A percentile compares a stretch with the other conserved stretches of the same genome.
phyloP scores from a whole-genome alignment of 64 coral and sea anemone species.

The Stichodactyla mertensii region DNA sequence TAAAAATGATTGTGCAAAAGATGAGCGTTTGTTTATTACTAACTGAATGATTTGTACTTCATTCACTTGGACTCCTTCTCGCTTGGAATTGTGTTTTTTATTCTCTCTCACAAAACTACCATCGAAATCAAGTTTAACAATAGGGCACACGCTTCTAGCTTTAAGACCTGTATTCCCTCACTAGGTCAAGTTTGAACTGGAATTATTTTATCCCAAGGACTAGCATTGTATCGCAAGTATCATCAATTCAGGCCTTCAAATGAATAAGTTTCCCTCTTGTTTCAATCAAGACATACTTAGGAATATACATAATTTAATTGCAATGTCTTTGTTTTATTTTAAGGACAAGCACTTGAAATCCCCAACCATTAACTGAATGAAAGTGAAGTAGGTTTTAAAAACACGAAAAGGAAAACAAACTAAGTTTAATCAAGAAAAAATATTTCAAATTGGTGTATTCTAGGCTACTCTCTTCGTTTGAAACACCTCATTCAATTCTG shows the following conservation, averaged over 20 bases:
- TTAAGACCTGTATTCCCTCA: neutral
- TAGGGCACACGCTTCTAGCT: neutral
- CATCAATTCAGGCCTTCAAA: neutral
- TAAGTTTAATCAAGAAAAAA: too few species aligned
- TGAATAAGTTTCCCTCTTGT: neutral
- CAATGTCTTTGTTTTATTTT: neutral
- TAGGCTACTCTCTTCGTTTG: too few species aligned
- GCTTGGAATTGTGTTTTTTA: neutral
- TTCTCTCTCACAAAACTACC: neutral
- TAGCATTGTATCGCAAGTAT: neutral
- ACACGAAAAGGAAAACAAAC: too few species aligned
- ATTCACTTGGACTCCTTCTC: neutral
- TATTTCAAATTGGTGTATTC: too few species aligned
- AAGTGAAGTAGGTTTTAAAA: neutral
- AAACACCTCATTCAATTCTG: too few species aligned
- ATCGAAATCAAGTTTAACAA: neutral
- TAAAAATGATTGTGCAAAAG: too few species aligned
- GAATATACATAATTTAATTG: neutral
- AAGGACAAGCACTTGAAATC: neutral
- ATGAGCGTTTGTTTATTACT: too few species aligned
- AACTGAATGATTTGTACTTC: neutral
- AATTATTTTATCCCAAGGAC: too few species aligned
- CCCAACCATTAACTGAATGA: neutral
- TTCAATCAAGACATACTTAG: neutral
- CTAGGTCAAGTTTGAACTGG: too few species aligned